phyloP scores from a whole-genome alignment of 2,888 invertebrate genomes.

The Ophion slaviceki region DNA sequence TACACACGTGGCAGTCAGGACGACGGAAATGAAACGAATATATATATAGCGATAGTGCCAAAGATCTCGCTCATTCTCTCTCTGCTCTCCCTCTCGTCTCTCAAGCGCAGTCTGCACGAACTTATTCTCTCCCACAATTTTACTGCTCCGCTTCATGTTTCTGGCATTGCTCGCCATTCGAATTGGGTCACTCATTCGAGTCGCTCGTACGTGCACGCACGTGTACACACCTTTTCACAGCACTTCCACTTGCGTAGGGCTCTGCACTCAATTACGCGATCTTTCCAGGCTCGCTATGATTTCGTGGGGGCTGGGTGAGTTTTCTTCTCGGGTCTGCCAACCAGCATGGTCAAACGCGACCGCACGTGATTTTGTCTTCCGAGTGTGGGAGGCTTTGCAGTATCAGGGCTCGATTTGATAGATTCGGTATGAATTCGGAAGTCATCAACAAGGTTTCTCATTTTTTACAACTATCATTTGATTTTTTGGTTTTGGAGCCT shows the following conservation, averaged over 20 bases:
- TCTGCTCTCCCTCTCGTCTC: slow-evolving; percentile 22
- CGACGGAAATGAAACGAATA: slow-evolving; percentile 68
- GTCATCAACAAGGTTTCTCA: too few species aligned
- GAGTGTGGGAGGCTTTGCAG: too few species aligned
- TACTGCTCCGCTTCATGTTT: slow-evolving; percentile 42
- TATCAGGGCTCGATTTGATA: too few species aligned
- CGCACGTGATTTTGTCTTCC: too few species aligned
- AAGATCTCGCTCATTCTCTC: slow-evolving; percentile 51
- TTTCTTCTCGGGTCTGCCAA: background rate
- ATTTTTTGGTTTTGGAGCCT: too few species aligned
- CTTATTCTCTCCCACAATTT: slow-evolving; percentile 51
- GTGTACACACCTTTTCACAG: slow-evolving; percentile 23
- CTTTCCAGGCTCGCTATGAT: background rate
- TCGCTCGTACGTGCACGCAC: slow-evolving; percentile 46
- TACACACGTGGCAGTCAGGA: slow-evolving; percentile 46
- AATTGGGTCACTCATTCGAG: slow-evolving; percentile 72
- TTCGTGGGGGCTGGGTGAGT: background rate
- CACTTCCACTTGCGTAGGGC: slow-evolving; percentile 29
- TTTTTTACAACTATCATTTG: too few species aligned
- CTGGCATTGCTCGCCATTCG: slow-evolving; percentile 65
- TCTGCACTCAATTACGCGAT: background rate
- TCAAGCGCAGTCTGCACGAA: slow-evolving; percentile 4
- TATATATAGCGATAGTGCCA: slow-evolving; percentile 21
- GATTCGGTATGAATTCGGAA: too few species aligned
- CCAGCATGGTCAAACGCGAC: background rate